phyloP scores from a whole-genome alignment of 2,888 invertebrate genomes.

The Tetragonisca angustula region DNA sequence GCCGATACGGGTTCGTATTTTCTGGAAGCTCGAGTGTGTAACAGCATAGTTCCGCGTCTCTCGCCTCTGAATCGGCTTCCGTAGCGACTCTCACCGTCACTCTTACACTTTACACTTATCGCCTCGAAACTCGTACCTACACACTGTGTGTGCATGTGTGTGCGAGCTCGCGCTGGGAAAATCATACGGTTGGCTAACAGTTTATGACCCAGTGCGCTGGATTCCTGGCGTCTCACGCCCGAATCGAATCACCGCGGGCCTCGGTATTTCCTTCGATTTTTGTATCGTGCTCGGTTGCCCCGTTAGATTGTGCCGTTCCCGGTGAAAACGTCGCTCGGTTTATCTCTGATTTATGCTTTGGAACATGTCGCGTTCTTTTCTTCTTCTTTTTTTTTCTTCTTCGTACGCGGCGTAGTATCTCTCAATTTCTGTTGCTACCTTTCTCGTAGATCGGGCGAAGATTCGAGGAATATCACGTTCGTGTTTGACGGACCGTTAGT shows the following conservation, averaged over 20 bases:
- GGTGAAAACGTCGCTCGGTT: not conserved
- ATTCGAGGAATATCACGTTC: not conserved
- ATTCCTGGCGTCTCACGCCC: conserved; percentile 19
- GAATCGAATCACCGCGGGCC: not conserved
- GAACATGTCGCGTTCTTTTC: not conserved
- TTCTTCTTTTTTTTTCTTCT: not conserved
- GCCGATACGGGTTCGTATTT: conserved; percentile 25
- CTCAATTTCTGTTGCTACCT: not conserved
- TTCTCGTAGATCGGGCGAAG: not conserved
- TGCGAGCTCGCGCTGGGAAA: conserved; percentile 14
- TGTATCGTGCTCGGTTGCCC: conserved; percentile 5
- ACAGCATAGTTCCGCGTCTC: conserved; percentile 16
- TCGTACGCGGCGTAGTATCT: not conserved
- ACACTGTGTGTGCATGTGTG: no score
- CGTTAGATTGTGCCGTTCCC: conserved; percentile 44
- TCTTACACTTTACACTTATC: conserved; percentile 61
- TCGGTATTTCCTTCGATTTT: conserved; percentile 20
- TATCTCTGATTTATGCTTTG: conserved; percentile 17
- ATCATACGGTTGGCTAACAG: conserved; percentile 27
- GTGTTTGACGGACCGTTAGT: conserved; percentile 2
- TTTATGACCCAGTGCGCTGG: conserved; percentile 47
- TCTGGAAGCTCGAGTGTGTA: conserved; percentile 35
- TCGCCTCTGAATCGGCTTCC: conserved; percentile 40
- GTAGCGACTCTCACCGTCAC: conserved; percentile 24
- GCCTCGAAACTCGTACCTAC: conserved; percentile 18